Evolutionary conservation across 2,797 vertebrate genomes (phyloP).

Genomic region (Hoplostethus atlanticus): DNA sequence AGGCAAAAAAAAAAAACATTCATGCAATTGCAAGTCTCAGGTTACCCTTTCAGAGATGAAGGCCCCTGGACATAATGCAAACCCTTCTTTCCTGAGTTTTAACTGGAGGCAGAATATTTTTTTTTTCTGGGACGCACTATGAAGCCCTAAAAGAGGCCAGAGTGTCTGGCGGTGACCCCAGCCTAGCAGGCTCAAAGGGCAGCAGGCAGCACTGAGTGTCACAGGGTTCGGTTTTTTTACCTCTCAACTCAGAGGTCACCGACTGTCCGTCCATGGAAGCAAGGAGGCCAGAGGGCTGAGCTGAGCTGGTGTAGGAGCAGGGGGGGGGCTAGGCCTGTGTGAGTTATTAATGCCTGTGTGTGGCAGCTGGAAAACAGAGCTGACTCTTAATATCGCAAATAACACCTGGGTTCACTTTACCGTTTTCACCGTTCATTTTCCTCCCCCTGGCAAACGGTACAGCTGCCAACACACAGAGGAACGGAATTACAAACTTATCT

Average conservation of each 20-base stretch:
- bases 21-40: conserved; percentile 65
- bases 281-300: conserved; percentile 17
- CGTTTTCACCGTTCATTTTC: conserved; percentile 53
- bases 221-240: conserved; percentile 25
- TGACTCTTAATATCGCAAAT: conserved; percentile 33
- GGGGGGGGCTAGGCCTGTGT: neutral
- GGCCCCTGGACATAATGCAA: conserved; percentile 68
- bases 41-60: conserved; percentile 68
- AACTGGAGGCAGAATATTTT: conserved; percentile 44
- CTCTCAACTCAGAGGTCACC: conserved; percentile 6
- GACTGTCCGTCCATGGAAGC: neutral
- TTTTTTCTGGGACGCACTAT: conserved; percentile 38
- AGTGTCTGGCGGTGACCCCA: conserved; percentile 49
- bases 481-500: conserved; percentile 47
- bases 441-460: conserved; percentile 56
- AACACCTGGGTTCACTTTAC: conserved; percentile 73
- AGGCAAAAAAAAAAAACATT: conserved; percentile 34
- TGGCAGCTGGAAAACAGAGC: conserved; percentile 8
- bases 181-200: conserved; percentile 45
- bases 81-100: conserved; percentile 61
- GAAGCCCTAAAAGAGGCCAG: conserved; percentile 44
- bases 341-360: conserved; percentile 19
- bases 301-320: neutral
- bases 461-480: conserved; percentile 57
- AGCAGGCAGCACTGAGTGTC: conserved; percentile 25